These are phyloP conservation scores for Antheraea pernyi DNA, from an alignment of 1,140 invertebrate species.

Conservation along the genomic window DNA sequence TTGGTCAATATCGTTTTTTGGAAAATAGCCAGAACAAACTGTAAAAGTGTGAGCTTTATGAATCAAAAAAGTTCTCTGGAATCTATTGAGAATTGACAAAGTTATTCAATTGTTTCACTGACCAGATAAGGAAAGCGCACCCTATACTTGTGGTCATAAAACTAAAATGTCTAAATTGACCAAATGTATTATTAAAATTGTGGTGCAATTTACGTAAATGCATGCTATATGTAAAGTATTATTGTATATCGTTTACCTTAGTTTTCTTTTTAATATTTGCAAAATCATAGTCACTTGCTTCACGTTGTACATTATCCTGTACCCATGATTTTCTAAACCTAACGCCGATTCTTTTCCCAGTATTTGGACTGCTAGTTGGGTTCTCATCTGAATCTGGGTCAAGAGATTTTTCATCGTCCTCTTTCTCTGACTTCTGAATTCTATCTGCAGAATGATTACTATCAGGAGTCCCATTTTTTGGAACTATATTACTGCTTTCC, in stretches of 20 bases:
- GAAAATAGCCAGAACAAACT: no score
- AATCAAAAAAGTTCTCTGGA: no score
- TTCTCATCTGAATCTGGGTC: constrained; percentile 58
- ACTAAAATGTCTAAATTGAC: no score
- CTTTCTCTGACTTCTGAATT: constrained; percentile 37
- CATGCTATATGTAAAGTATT: no score
- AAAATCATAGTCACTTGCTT: constrained; percentile 62
- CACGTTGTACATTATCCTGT: constrained; percentile 51
- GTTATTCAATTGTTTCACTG: no score
- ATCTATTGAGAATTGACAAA: no score
- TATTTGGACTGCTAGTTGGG: constrained; percentile 47
- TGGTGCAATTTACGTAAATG: no score
- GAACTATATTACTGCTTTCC: neutral
- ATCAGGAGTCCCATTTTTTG: neutral
- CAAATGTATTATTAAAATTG: no score
- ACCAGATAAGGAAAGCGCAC: no score
- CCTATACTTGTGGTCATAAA: no score
- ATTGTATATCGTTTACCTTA: constrained; percentile 45
- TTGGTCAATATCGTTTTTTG: no score
- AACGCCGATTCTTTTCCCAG: constrained; percentile 55
- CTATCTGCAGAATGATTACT: neutral
- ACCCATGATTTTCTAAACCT: constrained; percentile 67
- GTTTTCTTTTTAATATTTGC: constrained; percentile 50
- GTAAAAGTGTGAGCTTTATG: no score
- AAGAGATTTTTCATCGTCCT: constrained; percentile 61